These are phyloP conservation scores for Drosophila sucinea DNA, from an alignment of 1,140 invertebrate species.

Conservation along the genomic window DNA sequence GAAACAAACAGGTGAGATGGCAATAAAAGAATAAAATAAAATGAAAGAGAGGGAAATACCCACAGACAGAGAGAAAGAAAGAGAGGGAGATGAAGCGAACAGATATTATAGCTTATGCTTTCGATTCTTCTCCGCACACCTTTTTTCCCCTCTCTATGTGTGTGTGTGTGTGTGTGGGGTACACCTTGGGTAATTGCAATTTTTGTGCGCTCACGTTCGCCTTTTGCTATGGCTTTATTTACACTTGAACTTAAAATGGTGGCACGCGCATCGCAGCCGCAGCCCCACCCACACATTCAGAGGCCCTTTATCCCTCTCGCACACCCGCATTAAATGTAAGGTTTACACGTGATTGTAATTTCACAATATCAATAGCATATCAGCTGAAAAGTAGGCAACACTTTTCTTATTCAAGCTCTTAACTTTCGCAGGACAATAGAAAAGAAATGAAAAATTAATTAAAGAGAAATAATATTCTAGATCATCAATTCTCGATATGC, in stretches of 20 bases:
- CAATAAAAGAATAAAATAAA: conserved; percentile 5
- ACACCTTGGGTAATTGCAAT: conserved; percentile 59
- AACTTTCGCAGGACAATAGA: not conserved
- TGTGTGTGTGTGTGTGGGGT: not conserved
- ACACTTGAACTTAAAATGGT: conserved; percentile 69
- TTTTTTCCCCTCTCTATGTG: not conserved
- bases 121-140: not conserved
- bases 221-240: conserved; percentile 63
- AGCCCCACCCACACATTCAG: conserved; percentile 1
- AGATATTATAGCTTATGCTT: conserved; percentile 10
- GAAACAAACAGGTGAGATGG: conserved; percentile 13
- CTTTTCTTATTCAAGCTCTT: not conserved
- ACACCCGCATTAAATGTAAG: not conserved
- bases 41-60: not conserved
- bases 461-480: not conserved
- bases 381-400: conserved; percentile 4
- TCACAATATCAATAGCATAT: not conserved
- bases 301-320: not conserved
- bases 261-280: conserved; percentile 38
- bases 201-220: conserved; percentile 58
- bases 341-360: not conserved
- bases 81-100: not conserved
- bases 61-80: not conserved
- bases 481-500: not conserved
- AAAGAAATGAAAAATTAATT: not conserved